Evolutionary conservation across 2,797 vertebrate genomes (phyloP), one percentile per base, ranked within the genome.

Genomic region (Peromyscus attwateri): DNA sequence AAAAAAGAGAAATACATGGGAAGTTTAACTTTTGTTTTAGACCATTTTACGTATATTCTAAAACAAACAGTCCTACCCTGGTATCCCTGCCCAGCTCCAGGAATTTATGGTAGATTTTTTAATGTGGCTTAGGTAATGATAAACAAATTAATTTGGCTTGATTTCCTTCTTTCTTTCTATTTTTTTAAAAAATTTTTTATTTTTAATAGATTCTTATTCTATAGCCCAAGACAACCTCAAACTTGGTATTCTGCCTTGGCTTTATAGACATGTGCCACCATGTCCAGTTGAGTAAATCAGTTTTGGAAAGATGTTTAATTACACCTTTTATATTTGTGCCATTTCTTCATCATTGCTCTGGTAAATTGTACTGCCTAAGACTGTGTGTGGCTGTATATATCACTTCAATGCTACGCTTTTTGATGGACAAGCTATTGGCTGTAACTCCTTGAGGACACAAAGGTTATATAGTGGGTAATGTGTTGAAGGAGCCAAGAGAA

Each of bases 61-160:
- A 73, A 73, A 25, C 57, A 71, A 94, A 64, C 62, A 87, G 52
- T 73, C 16, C 13, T 83, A 52, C 10, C 19, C 71, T 2, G 79
- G 16, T 70, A 70, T 23, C 21, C 60, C 4, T 55, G 55, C 49
- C 27, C 37, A 64, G 12, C 21, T 91, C 91, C 29, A 80, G 31
- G 46, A 40, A 75, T 80, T 80, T 60, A 46, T 91, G 27, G 43
- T 88, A 73, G 60, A 5, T 84, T 43, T 70, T 73, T 75, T 29
- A 96, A 90, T 34, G 0, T 87, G 13, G 43, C 85, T 3, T 82
- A 52, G 75, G 16, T 95, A 34, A 79, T 83, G 90, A 82, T 89
- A 5, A 82, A 29, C 62, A 92, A 23, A 79, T 87, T 95, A 82
- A 52, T 96, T 94, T 79, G 46, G 14, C 46, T 79, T 79, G 76